Percentiles rank a stretch among this genome's conserved stretches.
Conservation (phyloP, 2,888 invertebrate species). For the Calephelis perditalis region DNA sequence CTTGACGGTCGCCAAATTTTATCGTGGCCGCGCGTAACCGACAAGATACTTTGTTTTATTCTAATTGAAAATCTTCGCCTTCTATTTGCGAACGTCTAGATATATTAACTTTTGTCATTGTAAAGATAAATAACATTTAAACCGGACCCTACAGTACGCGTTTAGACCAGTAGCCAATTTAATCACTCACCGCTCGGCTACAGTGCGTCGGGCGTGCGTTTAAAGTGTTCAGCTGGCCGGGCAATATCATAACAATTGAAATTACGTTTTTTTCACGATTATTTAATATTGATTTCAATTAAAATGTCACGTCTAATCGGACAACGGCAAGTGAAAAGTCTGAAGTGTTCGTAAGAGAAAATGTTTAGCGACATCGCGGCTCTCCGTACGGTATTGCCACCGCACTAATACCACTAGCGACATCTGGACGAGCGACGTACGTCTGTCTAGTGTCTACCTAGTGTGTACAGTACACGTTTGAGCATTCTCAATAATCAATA, state of each 20-base stretch:
- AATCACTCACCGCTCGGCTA: constrained; percentile 12
- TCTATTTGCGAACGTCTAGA: no score
- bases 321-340: constrained; percentile 27
- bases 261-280: constrained; percentile 8
- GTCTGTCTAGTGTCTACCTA: no score
- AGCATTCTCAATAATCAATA: no score
- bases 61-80: no score
- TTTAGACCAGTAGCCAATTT: constrained; percentile 15
- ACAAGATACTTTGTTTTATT: no score
- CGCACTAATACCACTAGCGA: constrained; percentile 13
- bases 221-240: not conserved
- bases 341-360: constrained; percentile 20
- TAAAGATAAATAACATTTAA: no score
- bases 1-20: no score
- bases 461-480: no score
- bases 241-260: constrained; percentile 1
- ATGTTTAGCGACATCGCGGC: constrained; percentile 22
- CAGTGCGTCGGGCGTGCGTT: not conserved
- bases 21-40: no score
- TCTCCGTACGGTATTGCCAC: constrained; percentile 19
- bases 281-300: constrained; percentile 18
- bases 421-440: not conserved
- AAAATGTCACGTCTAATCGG: constrained; percentile 17
- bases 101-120: no score
- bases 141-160: constrained; percentile 18